A percentile compares a stretch with the other conserved stretches of the same genome.
Conservation (phyloP, 2,113 vertebrate genomes). For the Malurus elegans region DNA sequence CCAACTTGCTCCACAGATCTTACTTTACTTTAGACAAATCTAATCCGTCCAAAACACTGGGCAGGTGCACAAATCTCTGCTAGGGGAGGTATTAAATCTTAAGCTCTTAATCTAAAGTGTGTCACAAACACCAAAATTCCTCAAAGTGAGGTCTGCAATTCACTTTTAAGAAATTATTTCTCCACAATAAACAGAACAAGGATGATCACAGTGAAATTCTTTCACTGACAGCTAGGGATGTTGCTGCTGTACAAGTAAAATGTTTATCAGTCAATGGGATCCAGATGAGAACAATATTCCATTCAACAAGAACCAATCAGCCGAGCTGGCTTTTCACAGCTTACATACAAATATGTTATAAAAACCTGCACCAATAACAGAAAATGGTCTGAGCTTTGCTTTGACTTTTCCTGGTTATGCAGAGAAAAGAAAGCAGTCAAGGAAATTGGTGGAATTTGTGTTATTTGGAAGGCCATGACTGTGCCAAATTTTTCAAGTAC, state of each 20-base stretch:
- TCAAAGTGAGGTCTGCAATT: not conserved
- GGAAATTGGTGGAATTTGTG: not conserved
- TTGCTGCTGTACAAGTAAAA: not conserved
- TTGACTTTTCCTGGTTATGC: fast-evolving
- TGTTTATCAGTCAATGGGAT: not conserved
- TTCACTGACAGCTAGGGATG: not conserved
- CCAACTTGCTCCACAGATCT: not conserved
- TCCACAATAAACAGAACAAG: not conserved
- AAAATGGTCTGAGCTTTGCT: not conserved
- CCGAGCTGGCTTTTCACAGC: not conserved
- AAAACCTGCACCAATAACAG: not conserved
- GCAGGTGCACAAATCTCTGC: not conserved
- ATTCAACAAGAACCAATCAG: not conserved
- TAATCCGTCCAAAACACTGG: not conserved
- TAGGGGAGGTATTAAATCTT: not conserved
- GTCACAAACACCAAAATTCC: not conserved
- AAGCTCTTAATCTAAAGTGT: not conserved
- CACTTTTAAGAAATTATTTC: not conserved
- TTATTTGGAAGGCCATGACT: not conserved
- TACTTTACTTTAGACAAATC: not conserved
- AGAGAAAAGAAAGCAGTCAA: not conserved
- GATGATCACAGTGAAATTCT: not conserved
- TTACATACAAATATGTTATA: not conserved
- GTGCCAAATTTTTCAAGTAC: not conserved
- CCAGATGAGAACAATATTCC: not conserved